Conservation (phyloP, 1,140 invertebrate species). For the Megalopta genalis region DNA sequence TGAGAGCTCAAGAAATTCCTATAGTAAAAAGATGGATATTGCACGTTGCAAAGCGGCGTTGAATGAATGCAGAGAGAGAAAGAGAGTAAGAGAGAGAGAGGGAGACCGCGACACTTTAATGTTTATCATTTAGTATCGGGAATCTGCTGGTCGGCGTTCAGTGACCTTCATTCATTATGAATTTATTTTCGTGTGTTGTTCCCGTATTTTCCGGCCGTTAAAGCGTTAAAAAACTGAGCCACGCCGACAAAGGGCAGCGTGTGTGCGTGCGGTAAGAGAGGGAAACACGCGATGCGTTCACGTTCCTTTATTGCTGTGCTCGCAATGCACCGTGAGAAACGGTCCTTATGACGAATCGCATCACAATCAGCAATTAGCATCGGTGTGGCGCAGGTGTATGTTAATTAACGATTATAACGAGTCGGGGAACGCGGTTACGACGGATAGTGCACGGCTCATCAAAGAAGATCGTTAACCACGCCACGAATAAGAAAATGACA, state of each 20-base stretch:
- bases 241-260: neutral
- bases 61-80: no score
- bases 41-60: no score
- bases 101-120: no score
- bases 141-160: no score
- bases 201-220: neutral
- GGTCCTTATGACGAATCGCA: slow-evolving; percentile 34
- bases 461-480: slow-evolving; percentile 11
- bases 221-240: neutral
- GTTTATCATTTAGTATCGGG: no score
- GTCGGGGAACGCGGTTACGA: slow-evolving; percentile 22
- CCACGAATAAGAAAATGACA: slow-evolving; percentile 3
- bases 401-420: slow-evolving; percentile 50
- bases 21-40: no score
- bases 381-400: slow-evolving; percentile 23
- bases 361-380: slow-evolving; percentile 53
- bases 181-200: neutral
- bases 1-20: no score
- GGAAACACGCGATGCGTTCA: neutral
- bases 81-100: no score
- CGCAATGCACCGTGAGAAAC: slow-evolving; percentile 35
- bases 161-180: no score
- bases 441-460: slow-evolving; percentile 14
- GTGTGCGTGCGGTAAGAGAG: neutral
- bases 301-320: slow-evolving; percentile 16